These are phyloP conservation scores for Conus betulinus DNA, from an alignment of 1,140 invertebrate species.

Conservation along the genomic window DNA sequence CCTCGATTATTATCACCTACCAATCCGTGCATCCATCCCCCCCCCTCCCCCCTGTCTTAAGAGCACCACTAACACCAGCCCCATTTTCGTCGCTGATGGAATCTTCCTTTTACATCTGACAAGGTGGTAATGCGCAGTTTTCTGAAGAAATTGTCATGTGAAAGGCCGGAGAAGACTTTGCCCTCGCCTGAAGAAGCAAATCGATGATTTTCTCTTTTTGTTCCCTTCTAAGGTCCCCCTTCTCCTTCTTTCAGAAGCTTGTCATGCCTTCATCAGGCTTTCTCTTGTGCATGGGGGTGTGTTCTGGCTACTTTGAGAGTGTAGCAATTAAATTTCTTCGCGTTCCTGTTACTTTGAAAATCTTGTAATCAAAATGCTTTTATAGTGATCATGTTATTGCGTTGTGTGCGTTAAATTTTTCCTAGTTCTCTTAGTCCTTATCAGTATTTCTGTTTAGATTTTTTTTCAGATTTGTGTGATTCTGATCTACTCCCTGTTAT, in stretches of 20 bases:
- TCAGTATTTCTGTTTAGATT: too few relatives aligned
- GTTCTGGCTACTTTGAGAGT: too few relatives aligned
- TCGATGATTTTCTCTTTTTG: background rate
- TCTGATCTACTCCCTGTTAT: too few relatives aligned
- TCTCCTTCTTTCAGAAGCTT: background rate
- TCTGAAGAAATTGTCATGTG: background rate
- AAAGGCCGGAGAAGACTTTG: background rate
- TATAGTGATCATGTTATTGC: too few relatives aligned
- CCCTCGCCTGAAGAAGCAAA: background rate
- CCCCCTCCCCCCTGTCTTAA: background rate
- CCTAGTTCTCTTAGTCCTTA: too few relatives aligned
- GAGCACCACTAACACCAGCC: background rate
- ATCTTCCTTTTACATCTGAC: background rate
- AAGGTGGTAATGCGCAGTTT: background rate
- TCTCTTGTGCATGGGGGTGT: too few relatives aligned
- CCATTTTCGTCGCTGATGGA: background rate
- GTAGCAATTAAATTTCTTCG: too few relatives aligned
- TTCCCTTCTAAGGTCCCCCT: background rate
- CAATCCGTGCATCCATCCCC: background rate
- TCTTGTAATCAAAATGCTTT: too few relatives aligned
- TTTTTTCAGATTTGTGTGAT: too few relatives aligned
- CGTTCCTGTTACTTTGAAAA: too few relatives aligned
- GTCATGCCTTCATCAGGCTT: background rate
- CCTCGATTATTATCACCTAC: background rate
- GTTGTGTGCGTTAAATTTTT: too few relatives aligned